These are phyloP conservation scores for Callyntrura guangdongensis DNA, from an alignment of 2,888 invertebrate species.

Conservation along the genomic window DNA sequence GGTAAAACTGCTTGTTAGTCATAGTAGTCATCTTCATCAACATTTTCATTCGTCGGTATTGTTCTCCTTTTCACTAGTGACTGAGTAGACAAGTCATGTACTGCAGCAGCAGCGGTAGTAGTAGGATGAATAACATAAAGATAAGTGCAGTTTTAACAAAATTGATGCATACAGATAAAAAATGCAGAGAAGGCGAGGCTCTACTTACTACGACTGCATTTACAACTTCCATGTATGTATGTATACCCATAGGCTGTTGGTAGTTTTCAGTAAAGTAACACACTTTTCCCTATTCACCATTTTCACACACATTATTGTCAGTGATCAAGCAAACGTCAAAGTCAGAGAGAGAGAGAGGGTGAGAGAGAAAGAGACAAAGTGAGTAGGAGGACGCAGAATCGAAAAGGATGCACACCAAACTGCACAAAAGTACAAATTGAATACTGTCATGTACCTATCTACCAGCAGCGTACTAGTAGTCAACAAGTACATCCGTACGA, in stretches of 20 bases:
- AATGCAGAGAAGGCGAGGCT: neutral
- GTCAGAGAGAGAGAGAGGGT: neutral
- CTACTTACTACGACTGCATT: too few relatives aligned
- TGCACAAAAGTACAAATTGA: constrained; percentile 49
- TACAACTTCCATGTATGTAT: constrained; percentile 45
- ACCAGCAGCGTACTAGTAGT: neutral
- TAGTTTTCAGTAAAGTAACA: constrained; percentile 55
- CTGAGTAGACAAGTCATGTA: constrained; percentile 40
- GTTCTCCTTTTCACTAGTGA: constrained; percentile 70
- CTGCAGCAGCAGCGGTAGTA: neutral
- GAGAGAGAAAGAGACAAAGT: neutral
- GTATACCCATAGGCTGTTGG: constrained; percentile 20
- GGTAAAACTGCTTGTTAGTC: constrained; percentile 32
- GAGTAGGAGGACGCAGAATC: constrained; percentile 15
- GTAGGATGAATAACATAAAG: neutral
- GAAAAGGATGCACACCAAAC: constrained; percentile 48
- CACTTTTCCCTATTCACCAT: constrained; percentile 65
- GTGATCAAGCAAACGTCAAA: neutral
- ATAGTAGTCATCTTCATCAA: constrained; percentile 45
- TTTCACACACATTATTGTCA: constrained; percentile 47
- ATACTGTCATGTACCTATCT: constrained; percentile 15
- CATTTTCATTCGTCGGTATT: constrained; percentile 43
- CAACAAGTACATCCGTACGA: constrained; percentile 65
- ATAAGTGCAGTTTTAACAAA: neutral
- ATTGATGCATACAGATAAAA: neutral